Evolutionary conservation across 2,888 invertebrate genomes (phyloP), one percentile per base, ranked within the genome.

Genomic region (Itoplectis maculator): DNA sequence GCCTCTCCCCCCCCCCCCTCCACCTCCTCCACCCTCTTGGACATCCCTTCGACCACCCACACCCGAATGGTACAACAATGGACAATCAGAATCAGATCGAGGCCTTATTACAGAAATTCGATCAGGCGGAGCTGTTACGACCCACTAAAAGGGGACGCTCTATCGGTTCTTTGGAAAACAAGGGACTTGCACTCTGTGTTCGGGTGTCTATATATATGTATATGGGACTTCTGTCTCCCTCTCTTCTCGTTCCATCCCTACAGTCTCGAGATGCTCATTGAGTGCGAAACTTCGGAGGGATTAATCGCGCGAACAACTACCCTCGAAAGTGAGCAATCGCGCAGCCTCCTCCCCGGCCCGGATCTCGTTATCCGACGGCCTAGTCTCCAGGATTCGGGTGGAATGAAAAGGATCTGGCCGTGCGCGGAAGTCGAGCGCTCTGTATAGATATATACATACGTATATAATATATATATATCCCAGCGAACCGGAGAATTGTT

Each of bases 11-110:
- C n/a, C n/a, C n/a, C n/a, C n/a, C n/a, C n/a, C n/a, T n/a, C n/a
- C n/a, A n/a, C n/a, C n/a, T n/a, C n/a, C n/a, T n/a, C n/a, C n/a
- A n/a, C n/a, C n/a, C n/a, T n/a, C n/a, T n/a, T n/a, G n/a, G n/a
- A n/a, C n/a, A n/a, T n/a, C n/a, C n/a, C n/a, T n/a, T n/a, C n/a
- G n/a, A n/a, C n/a, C n/a, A n/a, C n/a, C n/a, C n/a, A n/a, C n/a
- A n/a, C n/a, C 8, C 61, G 6, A 23, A 49, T 56, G 15, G 42
- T 84, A 82, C 74, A 80, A 81, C 81, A 85, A 86, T 85, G 79
- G 79, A 85, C 76, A 75, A 63, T 59, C 54, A 15, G 15, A 47
- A 9, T 2, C 29, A 29, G 45, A n/a, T n/a, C n/a, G 37, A 45
- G 51, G 18, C 47, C 66, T 51, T 49, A 75, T 80, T 69, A 80